Base-by-base conservation (phyloP, 2,113 vertebrate genomes). In the Daboia siamensis region DNA sequence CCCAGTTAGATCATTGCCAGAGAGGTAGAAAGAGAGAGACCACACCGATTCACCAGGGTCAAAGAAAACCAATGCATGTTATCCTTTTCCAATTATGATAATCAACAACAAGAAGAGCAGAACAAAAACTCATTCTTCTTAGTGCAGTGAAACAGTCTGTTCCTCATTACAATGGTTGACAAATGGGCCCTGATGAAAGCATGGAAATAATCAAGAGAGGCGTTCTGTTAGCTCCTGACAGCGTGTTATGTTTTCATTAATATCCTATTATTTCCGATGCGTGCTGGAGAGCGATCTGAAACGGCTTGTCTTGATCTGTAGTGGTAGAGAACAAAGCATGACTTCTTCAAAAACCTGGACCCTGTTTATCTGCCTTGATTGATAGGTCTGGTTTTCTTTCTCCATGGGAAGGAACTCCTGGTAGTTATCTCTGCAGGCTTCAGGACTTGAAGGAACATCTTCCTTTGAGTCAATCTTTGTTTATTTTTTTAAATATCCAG, bases 171-270 rank as follows among this genome's bases (percentile, higher is more conserved):
- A 44, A 21, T 1, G 29, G 54, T 21, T 85, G 64, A 92, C 86
- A 94, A 88, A 64, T 20, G 24, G 24, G 8, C n/a, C 48, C 59
- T 55, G 54, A 56, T 46, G 61, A 88, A 90, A 74, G 2, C 24
- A 87, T 46, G 52, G 54, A 21, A 20, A 64, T 84, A 74, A 52
- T 87, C 44, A 44, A 64, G 59, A 51, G 2, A 11, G 15, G 46
- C 12, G 2, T 39, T 88, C 21, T 85, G 17, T 89, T 57, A 59
- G 59, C 13, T 3, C 87, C 39, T 33, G 69, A 54, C 74, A 52
- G 39, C 48, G n/a, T 56, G n/a, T 90, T 90, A 90, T 64, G 56
- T 86, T 93, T 93, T 93, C 74, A 90, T 92, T 92, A 54, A 90
- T 33, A 17, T 54, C n/a, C 56, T 46, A 33, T 90, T 92, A 17